Percentiles rank a stretch among this genome's conserved stretches.
Evolutionary conservation across 2,888 invertebrate genomes (phyloP).

Genomic region (Physocephala rufipes): DNA sequence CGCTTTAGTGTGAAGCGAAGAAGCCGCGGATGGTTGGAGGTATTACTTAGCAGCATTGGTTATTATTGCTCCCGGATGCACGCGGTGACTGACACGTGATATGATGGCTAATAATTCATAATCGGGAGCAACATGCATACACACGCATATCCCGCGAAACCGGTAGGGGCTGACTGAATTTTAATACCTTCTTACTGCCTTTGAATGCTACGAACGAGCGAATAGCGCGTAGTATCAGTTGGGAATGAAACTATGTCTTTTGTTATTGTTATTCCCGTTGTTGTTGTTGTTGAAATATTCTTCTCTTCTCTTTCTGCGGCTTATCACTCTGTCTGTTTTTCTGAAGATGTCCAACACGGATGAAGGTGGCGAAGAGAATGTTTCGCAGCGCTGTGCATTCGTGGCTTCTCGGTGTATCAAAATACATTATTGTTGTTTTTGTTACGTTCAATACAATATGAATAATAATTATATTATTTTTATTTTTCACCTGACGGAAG

Average conservation of each 20-base stretch:
- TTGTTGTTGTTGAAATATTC: not conserved
- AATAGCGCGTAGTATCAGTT: no score
- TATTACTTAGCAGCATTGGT: not conserved
- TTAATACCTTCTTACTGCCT: conserved; percentile 10
- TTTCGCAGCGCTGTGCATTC: conserved; percentile 6
- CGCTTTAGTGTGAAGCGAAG: not conserved
- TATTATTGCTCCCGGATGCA: conserved; percentile 11
- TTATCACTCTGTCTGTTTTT: not conserved
- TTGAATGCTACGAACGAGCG: not conserved
- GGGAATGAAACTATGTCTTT: no score
- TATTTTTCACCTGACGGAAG: not conserved
- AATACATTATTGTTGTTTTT: conserved; percentile 2
- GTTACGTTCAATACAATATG: not conserved
- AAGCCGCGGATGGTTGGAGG: not conserved
- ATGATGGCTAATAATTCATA: conserved; percentile 34
- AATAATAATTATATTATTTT: not conserved
- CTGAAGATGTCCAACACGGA: not conserved
- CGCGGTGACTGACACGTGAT: conserved; percentile 28
- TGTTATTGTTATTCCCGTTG: not conserved
- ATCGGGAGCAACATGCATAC: conserved; percentile 28
- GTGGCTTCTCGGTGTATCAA: not conserved
- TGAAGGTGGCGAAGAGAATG: not conserved
- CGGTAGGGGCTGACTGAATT: conserved; percentile 5
- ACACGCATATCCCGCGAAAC: conserved; percentile 25
- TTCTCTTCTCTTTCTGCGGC: not conserved